Conservation (phyloP, 2,113 vertebrate genomes). For the Nothoprocta pentlandii region DNA sequence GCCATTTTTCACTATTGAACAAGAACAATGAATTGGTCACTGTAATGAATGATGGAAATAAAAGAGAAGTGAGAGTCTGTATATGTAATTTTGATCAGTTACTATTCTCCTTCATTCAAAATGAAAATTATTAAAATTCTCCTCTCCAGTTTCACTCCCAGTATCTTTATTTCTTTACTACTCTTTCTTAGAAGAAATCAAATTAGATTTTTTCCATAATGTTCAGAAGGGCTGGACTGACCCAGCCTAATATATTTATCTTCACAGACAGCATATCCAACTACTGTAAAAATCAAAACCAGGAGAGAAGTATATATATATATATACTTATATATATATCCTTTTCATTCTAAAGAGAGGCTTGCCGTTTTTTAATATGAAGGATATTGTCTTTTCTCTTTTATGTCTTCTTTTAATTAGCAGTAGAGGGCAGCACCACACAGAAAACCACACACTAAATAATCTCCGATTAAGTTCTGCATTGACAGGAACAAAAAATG, state of each 20-base stretch:
- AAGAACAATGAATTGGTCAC: neutral
- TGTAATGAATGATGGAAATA: neutral
- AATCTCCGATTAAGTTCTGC: neutral
- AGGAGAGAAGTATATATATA: rapidly evolving
- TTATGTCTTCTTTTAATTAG: neutral
- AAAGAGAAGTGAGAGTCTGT: neutral
- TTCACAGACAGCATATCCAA: neutral
- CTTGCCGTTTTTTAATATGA: neutral
- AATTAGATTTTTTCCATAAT: neutral
- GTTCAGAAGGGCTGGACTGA: neutral
- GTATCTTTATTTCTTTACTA: neutral
- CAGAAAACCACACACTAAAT: neutral
- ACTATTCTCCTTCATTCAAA: neutral
- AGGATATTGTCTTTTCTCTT: neutral
- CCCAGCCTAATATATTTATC: neutral
- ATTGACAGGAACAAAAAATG: neutral
- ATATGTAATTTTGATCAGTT: neutral
- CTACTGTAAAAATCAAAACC: neutral
- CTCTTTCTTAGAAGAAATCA: neutral
- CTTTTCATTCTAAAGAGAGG: neutral
- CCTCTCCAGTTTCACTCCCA: neutral
- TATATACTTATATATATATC: too few relatives aligned
- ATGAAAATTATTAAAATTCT: neutral
- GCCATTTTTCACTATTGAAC: neutral
- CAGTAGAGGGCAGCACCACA: constrained; percentile 50